Evolutionary conservation across 2,113 vertebrate species (phyloP).

Genomic region (Pelobates fuscus): DNA sequence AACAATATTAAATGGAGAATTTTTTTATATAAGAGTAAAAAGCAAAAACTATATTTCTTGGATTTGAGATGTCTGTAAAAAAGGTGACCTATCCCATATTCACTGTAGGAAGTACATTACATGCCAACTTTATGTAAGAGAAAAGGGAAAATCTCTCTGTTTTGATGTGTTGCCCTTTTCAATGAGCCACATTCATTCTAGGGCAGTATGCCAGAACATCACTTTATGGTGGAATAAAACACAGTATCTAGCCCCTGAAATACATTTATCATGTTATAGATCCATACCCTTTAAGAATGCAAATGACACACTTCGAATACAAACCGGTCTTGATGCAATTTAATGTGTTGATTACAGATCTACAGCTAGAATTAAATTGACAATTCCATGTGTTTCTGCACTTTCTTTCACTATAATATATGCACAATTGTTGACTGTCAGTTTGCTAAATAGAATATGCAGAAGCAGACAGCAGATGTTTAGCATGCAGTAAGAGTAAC

Average conservation of each 20-base stretch:
- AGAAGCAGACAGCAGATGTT: constrained; percentile 1
- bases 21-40: too few relatives aligned
- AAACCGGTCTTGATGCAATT: neutral
- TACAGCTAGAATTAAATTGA: neutral
- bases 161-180: neutral
- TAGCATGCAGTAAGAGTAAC: neutral
- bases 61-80: too few relatives aligned
- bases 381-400: neutral
- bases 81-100: too few relatives aligned
- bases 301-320: neutral
- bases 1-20: too few relatives aligned
- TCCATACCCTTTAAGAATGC: neutral
- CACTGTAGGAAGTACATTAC: too few relatives aligned
- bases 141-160: too few relatives aligned
- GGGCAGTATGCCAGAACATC: too few relatives aligned
- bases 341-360: neutral
- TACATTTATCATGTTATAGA: neutral
- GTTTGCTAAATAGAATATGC: neutral
- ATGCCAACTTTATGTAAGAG: neutral
- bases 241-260: neutral
- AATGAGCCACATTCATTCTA: neutral
- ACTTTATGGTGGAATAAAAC: neutral
- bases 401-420: neutral
- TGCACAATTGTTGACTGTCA: neutral
- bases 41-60: too few relatives aligned